These are phyloP conservation scores for Poecilia latipinna DNA, from an alignment of 2,113 vertebrate genomes.

Conservation along the genomic window DNA sequence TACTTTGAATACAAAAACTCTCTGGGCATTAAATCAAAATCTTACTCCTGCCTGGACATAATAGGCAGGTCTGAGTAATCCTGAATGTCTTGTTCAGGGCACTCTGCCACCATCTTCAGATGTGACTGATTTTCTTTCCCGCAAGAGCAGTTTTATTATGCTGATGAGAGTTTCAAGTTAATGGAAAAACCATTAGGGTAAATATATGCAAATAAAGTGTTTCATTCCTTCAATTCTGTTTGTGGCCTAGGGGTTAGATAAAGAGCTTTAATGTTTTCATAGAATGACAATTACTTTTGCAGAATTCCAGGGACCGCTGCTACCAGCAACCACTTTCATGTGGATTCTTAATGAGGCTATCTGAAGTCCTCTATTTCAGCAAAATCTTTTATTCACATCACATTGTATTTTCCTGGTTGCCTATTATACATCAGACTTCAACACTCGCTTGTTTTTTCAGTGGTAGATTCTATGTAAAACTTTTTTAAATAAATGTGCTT, in stretches of 20 bases:
- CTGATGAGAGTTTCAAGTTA: conserved; percentile 76
- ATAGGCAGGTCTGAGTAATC: conserved; percentile 32
- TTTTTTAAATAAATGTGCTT: no score
- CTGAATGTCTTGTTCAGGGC: conserved; percentile 47
- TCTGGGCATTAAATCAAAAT: not conserved
- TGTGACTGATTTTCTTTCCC: conserved; percentile 59
- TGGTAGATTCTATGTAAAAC: not conserved
- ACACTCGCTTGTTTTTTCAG: not conserved
- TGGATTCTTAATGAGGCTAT: conserved; percentile 9
- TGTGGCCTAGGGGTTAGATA: conserved; percentile 74
- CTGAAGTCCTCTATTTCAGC: not conserved
- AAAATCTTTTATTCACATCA: not conserved
- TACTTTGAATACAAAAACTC: no score
- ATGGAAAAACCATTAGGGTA: conserved; percentile 82
- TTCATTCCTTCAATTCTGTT: conserved; percentile 70
- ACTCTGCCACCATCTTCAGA: conserved; percentile 55
- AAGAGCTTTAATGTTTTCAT: conserved; percentile 73
- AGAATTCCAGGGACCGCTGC: conserved; percentile 46
- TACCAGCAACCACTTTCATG: conserved; percentile 2
- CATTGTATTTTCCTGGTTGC: not conserved
- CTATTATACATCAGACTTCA: not conserved
- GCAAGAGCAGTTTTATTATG: conserved; percentile 75
- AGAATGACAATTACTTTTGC: conserved; percentile 70
- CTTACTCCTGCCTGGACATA: not conserved
- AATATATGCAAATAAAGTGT: conserved; percentile 80